Evolutionary conservation across 2,113 vertebrate species (phyloP).

Genomic region (Origma solitaria): DNA sequence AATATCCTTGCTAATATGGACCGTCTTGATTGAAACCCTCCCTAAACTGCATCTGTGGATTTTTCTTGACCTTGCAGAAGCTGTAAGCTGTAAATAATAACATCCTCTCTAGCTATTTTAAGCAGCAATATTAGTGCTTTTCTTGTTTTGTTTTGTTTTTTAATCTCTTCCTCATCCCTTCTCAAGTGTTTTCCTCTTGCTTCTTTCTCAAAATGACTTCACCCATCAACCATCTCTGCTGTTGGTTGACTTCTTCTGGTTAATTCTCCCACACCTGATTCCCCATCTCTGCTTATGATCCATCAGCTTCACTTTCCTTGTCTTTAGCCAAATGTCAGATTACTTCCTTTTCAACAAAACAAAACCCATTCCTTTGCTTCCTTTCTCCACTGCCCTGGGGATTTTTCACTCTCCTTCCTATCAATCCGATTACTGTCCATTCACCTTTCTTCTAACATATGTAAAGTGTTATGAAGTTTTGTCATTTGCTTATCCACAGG

Average conservation of each 20-base stretch:
- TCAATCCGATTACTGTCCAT: neutral
- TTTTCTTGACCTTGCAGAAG: slow-evolving; percentile 41
- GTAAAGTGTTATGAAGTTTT: neutral
- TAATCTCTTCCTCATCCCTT: neutral
- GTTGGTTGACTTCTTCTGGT: neutral
- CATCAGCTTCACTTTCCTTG: neutral
- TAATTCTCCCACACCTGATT: neutral
- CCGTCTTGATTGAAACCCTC: neutral
- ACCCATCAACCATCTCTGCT: neutral
- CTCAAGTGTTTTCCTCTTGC: neutral
- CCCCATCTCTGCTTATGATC: neutral
- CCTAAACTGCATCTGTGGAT: neutral
- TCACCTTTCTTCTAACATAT: neutral
- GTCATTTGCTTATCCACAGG: neutral
- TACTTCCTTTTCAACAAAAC: neutral
- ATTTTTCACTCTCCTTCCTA: neutral
- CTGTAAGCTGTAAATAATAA: slow-evolving; percentile 7
- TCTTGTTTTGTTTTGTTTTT: neutral
- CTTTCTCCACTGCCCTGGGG: neutral
- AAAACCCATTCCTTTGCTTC: neutral
- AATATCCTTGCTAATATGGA: neutral
- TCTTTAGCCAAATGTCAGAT: neutral
- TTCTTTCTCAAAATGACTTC: neutral
- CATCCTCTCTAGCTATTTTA: slow-evolving; percentile 14
- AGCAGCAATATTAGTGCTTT: neutral